Evolutionary conservation across 1,140 invertebrate species (phyloP).

Genomic region (Drosophila ironensis): DNA sequence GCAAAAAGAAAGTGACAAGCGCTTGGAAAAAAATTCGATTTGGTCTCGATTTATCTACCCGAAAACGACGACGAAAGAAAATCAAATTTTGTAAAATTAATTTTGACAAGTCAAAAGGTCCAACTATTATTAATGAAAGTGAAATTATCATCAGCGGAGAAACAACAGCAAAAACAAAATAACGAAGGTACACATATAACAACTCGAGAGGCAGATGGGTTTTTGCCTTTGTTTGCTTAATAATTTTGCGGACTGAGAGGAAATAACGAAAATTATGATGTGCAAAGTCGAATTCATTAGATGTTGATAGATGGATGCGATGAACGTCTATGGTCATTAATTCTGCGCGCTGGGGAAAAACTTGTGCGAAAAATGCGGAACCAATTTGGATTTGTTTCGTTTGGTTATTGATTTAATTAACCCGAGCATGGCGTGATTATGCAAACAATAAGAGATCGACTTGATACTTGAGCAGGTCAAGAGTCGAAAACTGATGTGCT

Average conservation of each 20-base stretch:
- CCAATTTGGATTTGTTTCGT: conserved; percentile 24
- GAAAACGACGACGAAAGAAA: conserved; percentile 8
- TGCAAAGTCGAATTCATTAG: conserved; percentile 36
- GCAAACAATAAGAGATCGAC: conserved; percentile 39
- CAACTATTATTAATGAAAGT: conserved; percentile 62
- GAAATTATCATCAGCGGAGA: conserved; percentile 49
- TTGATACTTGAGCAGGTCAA: conserved; percentile 5
- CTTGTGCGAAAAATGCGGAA: conserved; percentile 48
- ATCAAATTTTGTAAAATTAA: conserved; percentile 49
- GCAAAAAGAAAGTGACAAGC: conserved; percentile 61
- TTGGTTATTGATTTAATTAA: conserved; percentile 50
- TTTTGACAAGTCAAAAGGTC: conserved; percentile 52
- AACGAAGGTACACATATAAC: no score
- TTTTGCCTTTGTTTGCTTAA: conserved; percentile 22
- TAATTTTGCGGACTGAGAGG: conserved; percentile 17
- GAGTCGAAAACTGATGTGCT: neutral
- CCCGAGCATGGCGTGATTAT: conserved; percentile 24
- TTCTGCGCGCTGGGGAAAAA: conserved; percentile 40
- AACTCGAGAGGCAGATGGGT: neutral
- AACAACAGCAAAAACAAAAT: no score
- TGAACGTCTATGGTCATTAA: conserved; percentile 18
- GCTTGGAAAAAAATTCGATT: no score
- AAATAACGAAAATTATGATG: conserved; percentile 9
- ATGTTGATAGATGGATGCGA: conserved; percentile 49
- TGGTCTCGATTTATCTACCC: conserved; percentile 59